Percentiles rank a stretch among this genome's conserved stretches.
These are phyloP conservation scores for Chrysolina haemoptera DNA, from an alignment of 2,888 invertebrate genomes.

Conservation along the genomic window DNA sequence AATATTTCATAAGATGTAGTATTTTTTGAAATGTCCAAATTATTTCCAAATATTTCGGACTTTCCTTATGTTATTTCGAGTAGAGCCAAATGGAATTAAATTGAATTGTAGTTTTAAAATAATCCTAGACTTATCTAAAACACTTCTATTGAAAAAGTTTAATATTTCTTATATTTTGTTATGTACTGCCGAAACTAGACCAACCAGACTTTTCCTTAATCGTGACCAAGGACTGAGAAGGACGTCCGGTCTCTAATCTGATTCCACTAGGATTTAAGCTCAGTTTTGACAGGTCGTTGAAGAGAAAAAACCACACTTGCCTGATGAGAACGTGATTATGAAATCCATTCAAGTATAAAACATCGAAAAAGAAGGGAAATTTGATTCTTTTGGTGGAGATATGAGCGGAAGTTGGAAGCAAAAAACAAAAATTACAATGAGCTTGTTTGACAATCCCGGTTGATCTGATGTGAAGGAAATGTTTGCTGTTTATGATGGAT, in stretches of 20 bases:
- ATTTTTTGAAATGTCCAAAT: too few relatives aligned
- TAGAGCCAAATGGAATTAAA: too few relatives aligned
- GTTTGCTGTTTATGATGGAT: too few relatives aligned
- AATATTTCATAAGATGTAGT: too few relatives aligned
- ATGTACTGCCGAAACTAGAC: background rate
- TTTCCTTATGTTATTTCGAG: slow-evolving; percentile 25
- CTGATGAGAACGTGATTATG: background rate
- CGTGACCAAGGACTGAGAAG: slow-evolving; percentile 32
- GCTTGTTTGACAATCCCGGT: background rate
- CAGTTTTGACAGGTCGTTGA: background rate
- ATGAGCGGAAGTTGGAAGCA: background rate
- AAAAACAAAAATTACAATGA: background rate
- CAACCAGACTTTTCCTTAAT: slow-evolving; percentile 39
- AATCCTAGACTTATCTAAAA: too few relatives aligned
- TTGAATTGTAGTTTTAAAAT: too few relatives aligned
- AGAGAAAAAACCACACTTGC: background rate
- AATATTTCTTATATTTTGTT: too few relatives aligned
- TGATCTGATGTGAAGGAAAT: too few relatives aligned
- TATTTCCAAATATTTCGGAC: slow-evolving; percentile 18
- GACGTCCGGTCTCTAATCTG: slow-evolving; percentile 52
- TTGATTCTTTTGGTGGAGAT: background rate
- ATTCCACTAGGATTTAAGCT: slow-evolving; percentile 19
- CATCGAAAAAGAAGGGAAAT: background rate
- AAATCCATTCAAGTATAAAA: background rate
- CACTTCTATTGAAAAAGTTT: too few relatives aligned